A percentile compares a stretch with the other conserved stretches of the same genome.
phyloP scores from a whole-genome alignment of 2,113 vertebrate species.

The Silurus glanis region DNA sequence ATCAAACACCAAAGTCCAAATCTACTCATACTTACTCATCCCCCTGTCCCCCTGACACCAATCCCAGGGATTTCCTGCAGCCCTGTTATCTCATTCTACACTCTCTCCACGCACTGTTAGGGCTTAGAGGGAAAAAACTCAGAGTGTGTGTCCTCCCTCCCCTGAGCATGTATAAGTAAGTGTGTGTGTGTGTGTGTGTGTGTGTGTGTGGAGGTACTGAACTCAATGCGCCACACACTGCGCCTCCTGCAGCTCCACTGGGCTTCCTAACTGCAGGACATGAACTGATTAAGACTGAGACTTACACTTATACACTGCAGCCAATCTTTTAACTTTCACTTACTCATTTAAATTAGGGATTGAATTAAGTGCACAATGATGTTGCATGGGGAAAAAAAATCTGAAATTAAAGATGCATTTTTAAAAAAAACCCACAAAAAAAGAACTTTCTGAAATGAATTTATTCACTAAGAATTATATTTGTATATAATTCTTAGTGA shows the following conservation, averaged over 20 bases:
- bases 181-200: not conserved
- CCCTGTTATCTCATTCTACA: conserved; percentile 22
- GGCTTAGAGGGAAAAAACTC: not conserved
- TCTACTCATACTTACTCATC: not conserved
- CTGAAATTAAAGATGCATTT: not conserved
- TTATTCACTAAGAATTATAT: not conserved
- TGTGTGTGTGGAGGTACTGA: conserved; percentile 3
- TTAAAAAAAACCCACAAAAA: not conserved
- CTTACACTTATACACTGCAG: conserved; percentile 3
- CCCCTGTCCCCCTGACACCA: not conserved
- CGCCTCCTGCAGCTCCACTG: conserved; percentile 23
- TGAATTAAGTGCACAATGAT: not conserved
- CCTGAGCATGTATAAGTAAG: not conserved
- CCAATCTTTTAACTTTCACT: conserved; percentile 41
- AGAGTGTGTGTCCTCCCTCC: not conserved
- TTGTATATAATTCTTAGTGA: too few species aligned
- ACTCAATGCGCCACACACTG: conserved; percentile 43
- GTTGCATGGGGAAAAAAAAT: not conserved
- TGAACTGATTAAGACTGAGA: conserved; percentile 23
- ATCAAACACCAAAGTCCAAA: conserved; percentile 7
- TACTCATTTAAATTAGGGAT: not conserved
- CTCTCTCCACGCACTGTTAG: not conserved
- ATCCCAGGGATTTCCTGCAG: conserved; percentile 31
- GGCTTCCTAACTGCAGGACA: not conserved
- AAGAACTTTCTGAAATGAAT: not conserved